A percentile compares a stretch with the other conserved stretches of the same genome.
Conservation (phyloP, 2,797 vertebrate species). For the Micrastur ruficollis region DNA sequence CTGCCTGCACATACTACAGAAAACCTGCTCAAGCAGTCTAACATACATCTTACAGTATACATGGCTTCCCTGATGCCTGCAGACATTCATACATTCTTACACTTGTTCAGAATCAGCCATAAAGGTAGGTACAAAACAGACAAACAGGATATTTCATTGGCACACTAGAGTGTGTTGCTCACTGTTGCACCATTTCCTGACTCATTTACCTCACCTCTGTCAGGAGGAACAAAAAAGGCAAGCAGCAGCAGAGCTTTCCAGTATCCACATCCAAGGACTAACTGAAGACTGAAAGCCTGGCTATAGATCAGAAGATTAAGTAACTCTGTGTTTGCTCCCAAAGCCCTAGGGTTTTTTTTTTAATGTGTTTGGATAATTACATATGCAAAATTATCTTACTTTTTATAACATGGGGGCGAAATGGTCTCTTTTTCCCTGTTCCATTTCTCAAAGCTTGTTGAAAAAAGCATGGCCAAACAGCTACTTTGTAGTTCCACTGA, state of each 20-base stretch:
- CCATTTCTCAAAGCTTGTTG: background rate
- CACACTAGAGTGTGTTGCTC: background rate
- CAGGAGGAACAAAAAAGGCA: background rate
- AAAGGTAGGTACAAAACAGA: background rate
- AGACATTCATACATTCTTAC: accelerated
- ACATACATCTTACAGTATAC: background rate
- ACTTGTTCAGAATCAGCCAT: background rate
- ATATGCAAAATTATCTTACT: background rate
- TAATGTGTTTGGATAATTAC: background rate
- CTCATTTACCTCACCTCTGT: background rate
- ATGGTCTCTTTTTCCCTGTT: background rate
- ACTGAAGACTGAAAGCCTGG: background rate
- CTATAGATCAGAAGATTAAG: background rate
- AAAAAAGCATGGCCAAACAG: background rate
- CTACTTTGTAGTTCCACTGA: background rate
- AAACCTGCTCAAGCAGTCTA: background rate
- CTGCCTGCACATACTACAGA: background rate
- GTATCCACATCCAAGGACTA: background rate
- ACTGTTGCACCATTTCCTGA: background rate
- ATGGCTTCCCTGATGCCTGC: background rate
- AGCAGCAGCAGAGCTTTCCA: background rate
- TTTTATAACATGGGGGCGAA: background rate
- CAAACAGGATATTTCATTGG: background rate
- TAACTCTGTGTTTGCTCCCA: background rate
- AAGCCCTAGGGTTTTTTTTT: background rate